Base-by-base conservation (phyloP, 2,797 vertebrate genomes). In the Chelmon rostratus region DNA sequence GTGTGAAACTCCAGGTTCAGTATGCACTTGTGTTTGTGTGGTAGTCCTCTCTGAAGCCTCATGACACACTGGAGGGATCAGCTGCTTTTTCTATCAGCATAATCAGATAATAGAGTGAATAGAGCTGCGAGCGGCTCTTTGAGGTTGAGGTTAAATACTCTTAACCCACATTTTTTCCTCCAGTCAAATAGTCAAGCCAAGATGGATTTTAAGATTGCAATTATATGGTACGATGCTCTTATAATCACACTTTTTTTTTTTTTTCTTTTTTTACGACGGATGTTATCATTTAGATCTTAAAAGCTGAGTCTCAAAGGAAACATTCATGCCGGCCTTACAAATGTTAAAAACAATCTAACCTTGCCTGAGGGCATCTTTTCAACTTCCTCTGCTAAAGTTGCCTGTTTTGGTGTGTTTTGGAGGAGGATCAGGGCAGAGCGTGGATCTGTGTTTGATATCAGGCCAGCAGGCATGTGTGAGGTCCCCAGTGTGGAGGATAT, bases 91-190 rank as follows among this genome's bases (percentile, higher is more conserved):
- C 31, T 50, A 68, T 57, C n/a, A 3, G 9, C 47, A 19, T 76
- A 77, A 85, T 83, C 56, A 78, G 73, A 81, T 69, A 62, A 42
- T 16, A n/a, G 21, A n/a, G 33, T 56, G n/a, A 72, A 44, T 3
- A n/a, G 31, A 57, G 23, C 65, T 70, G n/a, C 23, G 11, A 40
- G 13, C 16, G 0, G 44, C 33, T 64, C 3, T 28, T 63, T 54
- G 28, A 50, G 49, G 35, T 33, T 58, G 3, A 69, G 65, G 3
- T 8, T 42, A 42, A 42, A 10, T 31, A 44, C 25, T 38, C 42
- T 25, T 33, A 71, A 40, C 46, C 38, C 44, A 12, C 15, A 21
- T 28, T 38, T 8, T 38, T 66, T 5, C 35, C 42, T 15, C 13
- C 21, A 67, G 10, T 53, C 2, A 38, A 68, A 68, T 31, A 47